Evolutionary conservation across 2,888 invertebrate species (phyloP), one percentile per base, ranked within the genome.

Genomic region (Apamea crenata): DNA sequence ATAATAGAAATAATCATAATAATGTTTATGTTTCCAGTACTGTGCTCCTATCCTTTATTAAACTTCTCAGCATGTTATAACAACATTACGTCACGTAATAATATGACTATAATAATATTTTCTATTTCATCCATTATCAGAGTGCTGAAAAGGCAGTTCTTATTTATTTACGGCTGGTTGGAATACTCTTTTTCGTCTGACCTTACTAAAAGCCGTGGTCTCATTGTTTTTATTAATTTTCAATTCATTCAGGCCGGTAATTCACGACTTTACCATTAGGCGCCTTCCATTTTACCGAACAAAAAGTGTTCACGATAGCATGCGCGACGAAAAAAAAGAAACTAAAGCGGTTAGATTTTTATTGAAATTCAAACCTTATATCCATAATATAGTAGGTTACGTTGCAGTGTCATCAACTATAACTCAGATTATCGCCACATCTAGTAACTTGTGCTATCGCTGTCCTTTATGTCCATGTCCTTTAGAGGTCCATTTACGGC

Each of bases 1-100:
- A 44, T 87, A 44, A 70, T 80, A 73, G 36, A 73, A 83, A 83
- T 77, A 77, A 40, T 74, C 61, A 82, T 71, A 76, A 61, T 71
- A 47, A 53, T 66, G 65, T 72, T 77, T 83, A 65, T 81, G 29
- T 70, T 75, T n/a, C 36, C 44, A 67, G 47, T 53, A 25, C 32
- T 75, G 65, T 80, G 63, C 36, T 36, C 18, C 12, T 36, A 40
- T 36, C n/a, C 40, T 59, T 72, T n/a, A 56, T 67, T 29, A n/a
- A 65, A 68, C 16, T 8, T 65, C 53, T 47, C 53, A 40, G 21
- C 32, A 40, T 66, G 65, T 14, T 81, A 29, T 32, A 66, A 40
- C 8, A 29, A 59, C 40, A 74, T 40, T 21, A 75, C 47, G 50
- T 66, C 40, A 66, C 29, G 3, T 73, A 16, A 18, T 56, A n/a